phyloP scores from a whole-genome alignment of 2,888 invertebrate species.

The Liodrosophila aerea region DNA sequence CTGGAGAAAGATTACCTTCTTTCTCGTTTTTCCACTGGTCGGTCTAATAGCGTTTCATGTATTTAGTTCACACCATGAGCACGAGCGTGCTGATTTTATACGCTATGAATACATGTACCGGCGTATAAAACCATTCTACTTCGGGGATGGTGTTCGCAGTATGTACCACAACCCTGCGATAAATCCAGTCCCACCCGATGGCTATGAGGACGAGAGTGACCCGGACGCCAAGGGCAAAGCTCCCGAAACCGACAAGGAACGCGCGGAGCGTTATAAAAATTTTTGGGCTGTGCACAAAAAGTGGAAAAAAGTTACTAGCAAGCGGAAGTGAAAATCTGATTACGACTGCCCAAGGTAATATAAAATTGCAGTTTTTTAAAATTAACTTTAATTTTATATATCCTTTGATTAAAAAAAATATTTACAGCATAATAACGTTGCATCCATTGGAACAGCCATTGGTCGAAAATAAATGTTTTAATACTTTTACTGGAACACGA shows the following conservation, averaged over 20 bases:
- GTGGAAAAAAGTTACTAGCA: slow-evolving; percentile 31
- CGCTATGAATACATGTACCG: slow-evolving; percentile 44
- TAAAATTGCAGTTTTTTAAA: too few relatives aligned
- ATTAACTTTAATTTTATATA: too few relatives aligned
- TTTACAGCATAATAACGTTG: too few relatives aligned
- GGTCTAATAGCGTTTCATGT: slow-evolving; percentile 31
- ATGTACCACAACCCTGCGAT: slow-evolving; percentile 50
- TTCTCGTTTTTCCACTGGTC: slow-evolving; percentile 34
- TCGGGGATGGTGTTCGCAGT: slow-evolving; percentile 44
- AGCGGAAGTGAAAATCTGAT: too few relatives aligned
- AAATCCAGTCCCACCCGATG: slow-evolving; percentile 57
- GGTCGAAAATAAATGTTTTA: too few relatives aligned
- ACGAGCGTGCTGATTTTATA: slow-evolving; percentile 47
- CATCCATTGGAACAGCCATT: too few relatives aligned
- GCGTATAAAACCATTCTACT: slow-evolving; percentile 52
- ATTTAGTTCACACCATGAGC: slow-evolving; percentile 26
- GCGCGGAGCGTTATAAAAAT: slow-evolving; percentile 22
- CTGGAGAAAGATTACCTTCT: slow-evolving; percentile 42
- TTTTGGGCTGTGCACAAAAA: slow-evolving; percentile 25
- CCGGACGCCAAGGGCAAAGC: slow-evolving; percentile 23
- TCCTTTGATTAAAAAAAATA: neutral
- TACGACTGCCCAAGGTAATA: too few relatives aligned
- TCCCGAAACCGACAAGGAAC: slow-evolving; percentile 39
- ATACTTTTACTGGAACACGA: too few relatives aligned
- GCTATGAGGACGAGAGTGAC: slow-evolving; percentile 67